phyloP scores from a whole-genome alignment of 2,113 vertebrate genomes.

The Australoheros scitulus region DNA sequence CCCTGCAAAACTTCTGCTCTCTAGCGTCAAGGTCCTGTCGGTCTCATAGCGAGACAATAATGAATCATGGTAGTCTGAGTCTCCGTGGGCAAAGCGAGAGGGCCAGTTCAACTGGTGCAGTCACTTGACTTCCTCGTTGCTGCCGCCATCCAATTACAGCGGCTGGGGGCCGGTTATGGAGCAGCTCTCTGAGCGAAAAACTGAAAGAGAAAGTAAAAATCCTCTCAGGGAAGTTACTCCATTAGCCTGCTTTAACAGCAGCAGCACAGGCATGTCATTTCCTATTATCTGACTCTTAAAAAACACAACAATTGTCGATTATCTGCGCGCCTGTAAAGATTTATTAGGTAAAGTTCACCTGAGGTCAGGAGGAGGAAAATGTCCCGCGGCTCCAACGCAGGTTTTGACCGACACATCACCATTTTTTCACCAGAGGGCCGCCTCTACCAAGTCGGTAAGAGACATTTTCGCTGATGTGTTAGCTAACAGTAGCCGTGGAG shows the following conservation, averaged over 20 bases:
- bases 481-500: background rate
- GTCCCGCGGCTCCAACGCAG: conserved; percentile 82
- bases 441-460: conserved; percentile 84
- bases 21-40: background rate
- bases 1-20: background rate
- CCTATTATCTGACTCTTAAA: background rate
- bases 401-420: conserved; percentile 85
- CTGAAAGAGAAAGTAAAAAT: conserved; percentile 80
- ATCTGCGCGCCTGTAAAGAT: background rate
- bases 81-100: background rate
- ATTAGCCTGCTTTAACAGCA: background rate
- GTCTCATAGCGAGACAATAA: background rate
- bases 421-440: conserved; percentile 84
- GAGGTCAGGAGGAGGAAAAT: conserved; percentile 59
- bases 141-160: conserved; percentile 26
- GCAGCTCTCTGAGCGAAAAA: conserved; percentile 36
- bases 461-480: background rate
- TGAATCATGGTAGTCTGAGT: background rate
- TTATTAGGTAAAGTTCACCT: conserved; percentile 6
- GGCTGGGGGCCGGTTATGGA: background rate
- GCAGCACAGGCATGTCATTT: conserved; percentile 18
- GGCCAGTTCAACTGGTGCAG: background rate
- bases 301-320: background rate
- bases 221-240: conserved; percentile 21
- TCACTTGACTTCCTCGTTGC: conserved; percentile 48